phyloP scores from a whole-genome alignment of 2,888 invertebrate species.

The Stegana nigrithorax region DNA sequence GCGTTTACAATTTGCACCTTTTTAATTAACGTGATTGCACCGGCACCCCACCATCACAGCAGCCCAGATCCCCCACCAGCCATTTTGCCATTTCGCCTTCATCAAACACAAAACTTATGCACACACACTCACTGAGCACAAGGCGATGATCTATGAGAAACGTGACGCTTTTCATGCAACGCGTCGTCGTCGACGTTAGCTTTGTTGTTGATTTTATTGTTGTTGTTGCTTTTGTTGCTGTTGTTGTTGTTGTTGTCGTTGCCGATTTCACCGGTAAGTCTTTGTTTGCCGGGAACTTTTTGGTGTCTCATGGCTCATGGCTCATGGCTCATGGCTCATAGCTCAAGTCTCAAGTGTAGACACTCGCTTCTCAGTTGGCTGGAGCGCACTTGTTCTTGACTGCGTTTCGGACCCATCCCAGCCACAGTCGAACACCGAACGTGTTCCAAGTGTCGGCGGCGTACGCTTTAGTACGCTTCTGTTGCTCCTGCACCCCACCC shows the following conservation, averaged over 20 bases:
- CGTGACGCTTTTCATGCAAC: slow-evolving; percentile 51
- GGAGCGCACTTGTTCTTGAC: no score
- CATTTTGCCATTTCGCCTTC: no score
- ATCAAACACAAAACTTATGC: slow-evolving; percentile 11
- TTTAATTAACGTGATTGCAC: slow-evolving; percentile 66
- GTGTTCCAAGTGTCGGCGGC: no score
- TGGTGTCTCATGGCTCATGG: no score
- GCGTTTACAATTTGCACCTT: slow-evolving; percentile 66
- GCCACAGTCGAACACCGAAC: no score
- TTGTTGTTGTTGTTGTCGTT: slow-evolving; percentile 3
- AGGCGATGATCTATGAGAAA: slow-evolving; percentile 60
- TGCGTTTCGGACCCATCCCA: no score
- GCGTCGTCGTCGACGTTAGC: no score
- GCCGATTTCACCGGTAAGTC: background rate
- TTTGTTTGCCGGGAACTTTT: background rate
- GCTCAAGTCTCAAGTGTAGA: no score
- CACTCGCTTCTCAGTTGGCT: no score
- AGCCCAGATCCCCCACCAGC: background rate
- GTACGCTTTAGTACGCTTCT: no score
- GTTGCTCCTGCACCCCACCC: no score
- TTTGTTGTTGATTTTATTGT: background rate
- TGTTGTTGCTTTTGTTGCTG: background rate
- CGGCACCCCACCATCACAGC: slow-evolving; percentile 32
- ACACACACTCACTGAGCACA: slow-evolving; percentile 9
- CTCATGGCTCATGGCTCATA: no score